phyloP scores from a whole-genome alignment of 2,797 vertebrate genomes.

The Chanos chanos region DNA sequence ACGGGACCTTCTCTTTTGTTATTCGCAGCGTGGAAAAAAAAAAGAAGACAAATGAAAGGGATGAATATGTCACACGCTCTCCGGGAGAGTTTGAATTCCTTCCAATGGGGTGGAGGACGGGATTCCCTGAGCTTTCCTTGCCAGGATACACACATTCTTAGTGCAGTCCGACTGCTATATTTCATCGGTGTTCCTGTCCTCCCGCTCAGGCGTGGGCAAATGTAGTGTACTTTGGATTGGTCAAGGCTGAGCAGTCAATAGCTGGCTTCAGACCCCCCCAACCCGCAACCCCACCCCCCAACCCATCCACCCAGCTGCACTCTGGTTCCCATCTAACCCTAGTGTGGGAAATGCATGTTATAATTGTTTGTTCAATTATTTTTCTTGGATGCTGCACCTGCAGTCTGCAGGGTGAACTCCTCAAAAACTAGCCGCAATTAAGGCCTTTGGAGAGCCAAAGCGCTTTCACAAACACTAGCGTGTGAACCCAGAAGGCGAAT shows the following conservation, averaged over 20 bases:
- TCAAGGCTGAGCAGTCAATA: slow-evolving; percentile 40
- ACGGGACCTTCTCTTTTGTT: slow-evolving; percentile 49
- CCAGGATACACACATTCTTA: slow-evolving; percentile 57
- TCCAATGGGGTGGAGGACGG: slow-evolving; percentile 60
- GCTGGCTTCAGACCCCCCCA: slow-evolving; percentile 7
- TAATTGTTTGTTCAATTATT: slow-evolving; percentile 75
- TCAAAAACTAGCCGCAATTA: slow-evolving; percentile 63
- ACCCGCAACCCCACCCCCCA: slow-evolving; percentile 19
- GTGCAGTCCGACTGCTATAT: slow-evolving; percentile 23
- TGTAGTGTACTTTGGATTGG: slow-evolving; percentile 21
- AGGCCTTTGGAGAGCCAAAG: slow-evolving; percentile 45
- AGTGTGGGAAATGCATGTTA: slow-evolving; percentile 45
- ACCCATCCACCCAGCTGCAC: background rate
- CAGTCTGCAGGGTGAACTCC: slow-evolving; percentile 59
- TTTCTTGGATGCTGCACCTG: slow-evolving; percentile 69
- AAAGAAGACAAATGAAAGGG: slow-evolving; percentile 9
- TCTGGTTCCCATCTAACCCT: no score
- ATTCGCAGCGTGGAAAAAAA: slow-evolving; percentile 40
- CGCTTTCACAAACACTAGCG: slow-evolving; percentile 48
- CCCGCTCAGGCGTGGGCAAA: slow-evolving; percentile 6
- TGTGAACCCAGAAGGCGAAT: slow-evolving; percentile 48
- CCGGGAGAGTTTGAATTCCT: slow-evolving; percentile 64
- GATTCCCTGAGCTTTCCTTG: slow-evolving; percentile 48
- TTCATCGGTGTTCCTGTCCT: slow-evolving; percentile 43
- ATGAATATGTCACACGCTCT: slow-evolving; percentile 57